Base-by-base conservation (phyloP, 2,113 vertebrate genomes). In the Morone chrysops region DNA sequence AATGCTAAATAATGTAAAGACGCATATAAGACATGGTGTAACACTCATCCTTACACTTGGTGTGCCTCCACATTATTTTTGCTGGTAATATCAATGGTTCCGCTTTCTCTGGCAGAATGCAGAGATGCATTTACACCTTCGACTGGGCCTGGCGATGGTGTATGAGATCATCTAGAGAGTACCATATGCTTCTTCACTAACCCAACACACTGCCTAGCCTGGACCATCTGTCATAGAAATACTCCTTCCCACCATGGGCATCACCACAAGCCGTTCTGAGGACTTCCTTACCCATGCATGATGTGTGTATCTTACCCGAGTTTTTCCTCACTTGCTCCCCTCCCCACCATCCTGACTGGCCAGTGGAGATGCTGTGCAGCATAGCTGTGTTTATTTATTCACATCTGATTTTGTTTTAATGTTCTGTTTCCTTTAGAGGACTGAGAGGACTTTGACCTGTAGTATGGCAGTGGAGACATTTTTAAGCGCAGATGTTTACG, bases 131-230 rank as follows among this genome's bases (percentile, higher is more conserved):
- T 87, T 83, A 92, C 79, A 85, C 85, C 86, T 85, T 84, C 69
- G 65, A 87, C 83, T 78, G 70, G 83, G 85, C 68, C 83, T 84
- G 78, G 78, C 25, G 40, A 63, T 91, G 68, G 80, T 75, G 60
- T 70, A 51, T 78, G 86, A 86, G 73, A 87, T 92, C 82, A 91
- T 88, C 90, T 84, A 82, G 81, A 85, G 79, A 73, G 41, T 67
- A 84, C 90, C 93, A 94, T 94, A 94, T 94, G 92, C 81, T 89
- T 93, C 82, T 78, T 65, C 73, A 57, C 86, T 61, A 86, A 89
- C 90, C 81, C 73, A 61, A 81, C 86, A 86, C 76, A 67, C 70
- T 51, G 80, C 73, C 86, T 84, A 62, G 87, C 76, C 60, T 31
- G 56, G 51, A 17, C 92, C 93, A 94, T 94, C 93, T 94, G 93